Evolutionary conservation across 2,888 invertebrate species (phyloP).

Genomic region (Lycophotia porphyrea): DNA sequence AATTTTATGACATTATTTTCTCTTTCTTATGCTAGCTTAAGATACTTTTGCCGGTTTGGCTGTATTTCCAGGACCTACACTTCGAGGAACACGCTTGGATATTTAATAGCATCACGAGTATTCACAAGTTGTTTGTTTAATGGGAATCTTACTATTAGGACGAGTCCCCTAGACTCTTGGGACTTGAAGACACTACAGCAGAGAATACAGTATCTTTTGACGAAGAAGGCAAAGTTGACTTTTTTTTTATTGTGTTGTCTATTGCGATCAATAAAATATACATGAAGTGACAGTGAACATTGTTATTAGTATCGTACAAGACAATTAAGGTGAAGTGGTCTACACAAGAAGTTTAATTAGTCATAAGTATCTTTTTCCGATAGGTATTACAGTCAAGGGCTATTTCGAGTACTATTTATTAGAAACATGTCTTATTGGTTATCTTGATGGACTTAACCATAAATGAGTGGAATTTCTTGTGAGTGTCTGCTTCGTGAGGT

Average conservation of each 20-base stretch:
- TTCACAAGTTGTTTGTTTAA: neutral
- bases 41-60: neutral
- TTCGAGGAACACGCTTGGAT: neutral
- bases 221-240: neutral
- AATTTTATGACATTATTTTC: neutral
- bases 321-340: slow-evolving; percentile 15
- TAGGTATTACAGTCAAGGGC: neutral
- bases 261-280: neutral
- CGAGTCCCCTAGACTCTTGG: neutral
- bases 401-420: slow-evolving; percentile 25
- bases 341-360: slow-evolving; percentile 8
- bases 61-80: neutral
- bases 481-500: neutral
- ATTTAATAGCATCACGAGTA: neutral
- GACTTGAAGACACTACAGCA: neutral
- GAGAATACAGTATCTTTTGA: neutral
- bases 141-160: neutral
- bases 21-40: neutral
- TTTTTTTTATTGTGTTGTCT: neutral
- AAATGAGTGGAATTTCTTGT: neutral
- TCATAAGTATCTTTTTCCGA: slow-evolving; percentile 25
- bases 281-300: neutral
- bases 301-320: slow-evolving; percentile 12
- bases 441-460: slow-evolving; percentile 16
- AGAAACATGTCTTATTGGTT: slow-evolving; percentile 34